phyloP scores from a whole-genome alignment of 2,113 vertebrate genomes.

The Burhinus oedicnemus region DNA sequence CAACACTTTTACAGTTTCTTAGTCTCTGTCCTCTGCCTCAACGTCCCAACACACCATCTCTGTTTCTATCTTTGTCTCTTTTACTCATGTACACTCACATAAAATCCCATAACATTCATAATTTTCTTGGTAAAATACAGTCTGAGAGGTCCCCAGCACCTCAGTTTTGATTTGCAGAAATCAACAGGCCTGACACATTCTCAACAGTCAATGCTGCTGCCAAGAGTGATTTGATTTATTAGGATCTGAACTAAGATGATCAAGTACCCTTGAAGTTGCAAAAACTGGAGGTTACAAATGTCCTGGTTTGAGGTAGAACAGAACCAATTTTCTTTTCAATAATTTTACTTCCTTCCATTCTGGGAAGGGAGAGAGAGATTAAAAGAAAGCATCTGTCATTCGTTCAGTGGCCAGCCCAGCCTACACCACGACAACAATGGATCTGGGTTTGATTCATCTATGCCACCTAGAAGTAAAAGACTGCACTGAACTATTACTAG shows the following conservation, averaged over 20 bases:
- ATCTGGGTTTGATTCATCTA: background rate
- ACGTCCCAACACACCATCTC: background rate
- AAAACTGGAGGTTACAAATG: background rate
- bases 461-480: background rate
- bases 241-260: background rate
- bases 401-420: background rate
- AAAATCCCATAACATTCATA: background rate
- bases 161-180: background rate
- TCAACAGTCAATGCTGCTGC: background rate
- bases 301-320: background rate
- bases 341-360: background rate
- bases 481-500: background rate
- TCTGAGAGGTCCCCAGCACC: background rate
- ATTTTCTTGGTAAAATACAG: background rate
- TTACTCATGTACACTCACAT: background rate
- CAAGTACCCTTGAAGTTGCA: conserved; percentile 13
- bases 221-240: background rate
- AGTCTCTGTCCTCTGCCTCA: background rate
- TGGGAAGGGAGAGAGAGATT: background rate
- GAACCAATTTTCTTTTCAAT: background rate
- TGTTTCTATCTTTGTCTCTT: background rate
- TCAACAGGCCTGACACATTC: background rate
- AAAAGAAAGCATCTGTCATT: background rate
- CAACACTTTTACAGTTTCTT: background rate
- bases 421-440: background rate